Percentiles rank a stretch among this genome's conserved stretches.
Evolutionary conservation across 2,113 vertebrate species (phyloP).

Genomic region (Mustelus asterias): DNA sequence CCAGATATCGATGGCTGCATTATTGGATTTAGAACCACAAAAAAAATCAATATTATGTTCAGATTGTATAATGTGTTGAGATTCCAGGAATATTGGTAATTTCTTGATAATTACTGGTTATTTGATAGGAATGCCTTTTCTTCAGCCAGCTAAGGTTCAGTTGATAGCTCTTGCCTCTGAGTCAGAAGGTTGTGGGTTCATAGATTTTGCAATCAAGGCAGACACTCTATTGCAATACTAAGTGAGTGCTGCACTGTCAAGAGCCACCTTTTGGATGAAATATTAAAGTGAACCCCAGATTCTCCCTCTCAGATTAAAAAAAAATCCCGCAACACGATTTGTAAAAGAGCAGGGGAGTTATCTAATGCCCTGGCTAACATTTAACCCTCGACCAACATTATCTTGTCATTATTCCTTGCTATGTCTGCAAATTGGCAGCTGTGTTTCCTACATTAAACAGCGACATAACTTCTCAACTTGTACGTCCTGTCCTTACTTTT

Average conservation of each 20-base stretch:
- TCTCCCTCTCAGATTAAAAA: not conserved
- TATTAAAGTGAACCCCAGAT: not conserved
- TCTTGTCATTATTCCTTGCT: not conserved
- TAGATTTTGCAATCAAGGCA: not conserved
- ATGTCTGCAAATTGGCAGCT: not conserved
- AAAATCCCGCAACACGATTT: not conserved
- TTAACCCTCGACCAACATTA: not conserved
- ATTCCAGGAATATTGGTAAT: not conserved
- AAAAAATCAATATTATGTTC: not conserved
- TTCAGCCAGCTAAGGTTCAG: not conserved
- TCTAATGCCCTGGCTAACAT: not conserved
- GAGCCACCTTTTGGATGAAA: not conserved
- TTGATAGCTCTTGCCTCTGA: not conserved
- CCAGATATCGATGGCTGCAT: not conserved
- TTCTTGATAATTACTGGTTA: slow-evolving; percentile 7
- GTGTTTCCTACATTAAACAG: not conserved
- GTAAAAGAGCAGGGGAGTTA: not conserved
- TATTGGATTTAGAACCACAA: not conserved
- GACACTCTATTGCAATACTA: not conserved
- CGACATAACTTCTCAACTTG: not conserved
- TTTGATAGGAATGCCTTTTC: not conserved
- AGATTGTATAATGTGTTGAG: not conserved
- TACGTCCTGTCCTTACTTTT: not conserved
- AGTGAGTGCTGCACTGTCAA: not conserved
- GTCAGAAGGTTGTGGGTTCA: not conserved